A percentile compares a stretch with the other conserved stretches of the same genome.
Conservation (phyloP, 92 coral and sea anemone genomes). For the Siderastrea siderea region DNA sequence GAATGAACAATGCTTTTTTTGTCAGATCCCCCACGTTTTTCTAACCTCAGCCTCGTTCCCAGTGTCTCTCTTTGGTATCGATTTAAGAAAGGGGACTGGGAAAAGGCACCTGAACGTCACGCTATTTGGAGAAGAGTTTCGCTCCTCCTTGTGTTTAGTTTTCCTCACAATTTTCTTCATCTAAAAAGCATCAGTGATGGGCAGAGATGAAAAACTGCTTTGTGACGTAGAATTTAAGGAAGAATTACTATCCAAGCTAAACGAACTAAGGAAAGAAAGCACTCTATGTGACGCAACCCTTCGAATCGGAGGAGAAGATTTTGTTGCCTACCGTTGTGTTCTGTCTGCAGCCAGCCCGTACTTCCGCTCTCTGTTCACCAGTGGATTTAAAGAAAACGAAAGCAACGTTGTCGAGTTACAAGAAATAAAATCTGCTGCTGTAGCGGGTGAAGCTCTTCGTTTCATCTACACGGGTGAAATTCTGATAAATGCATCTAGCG, state of each 20-base stretch:
- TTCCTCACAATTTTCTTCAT: too few relatives aligned
- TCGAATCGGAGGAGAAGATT: constrained; percentile 71
- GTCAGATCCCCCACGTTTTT: too few relatives aligned
- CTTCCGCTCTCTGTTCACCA: constrained; percentile 74
- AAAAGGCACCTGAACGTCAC: too few relatives aligned
- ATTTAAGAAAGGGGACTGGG: too few relatives aligned
- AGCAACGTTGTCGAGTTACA: constrained; percentile 40
- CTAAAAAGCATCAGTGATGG: background rate
- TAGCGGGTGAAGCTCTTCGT: constrained; percentile 52
- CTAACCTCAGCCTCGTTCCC: too few relatives aligned
- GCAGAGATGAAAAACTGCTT: background rate
- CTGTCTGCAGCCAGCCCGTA: constrained; percentile 79
- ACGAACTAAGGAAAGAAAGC: constrained; percentile 6
- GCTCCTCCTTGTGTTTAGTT: too few relatives aligned
- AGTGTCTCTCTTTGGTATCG: too few relatives aligned
- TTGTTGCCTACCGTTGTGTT: constrained; percentile 72
- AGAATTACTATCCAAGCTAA: background rate
- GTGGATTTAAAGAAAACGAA: constrained; percentile 41
- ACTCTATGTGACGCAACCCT: constrained; percentile 77
- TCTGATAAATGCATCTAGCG: constrained; percentile 62
- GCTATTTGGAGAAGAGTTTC: too few relatives aligned
- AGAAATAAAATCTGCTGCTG: constrained; percentile 40
- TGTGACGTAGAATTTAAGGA: background rate
- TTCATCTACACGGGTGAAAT: constrained; percentile 81
- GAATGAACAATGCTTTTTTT: too few relatives aligned